phyloP scores from a whole-genome alignment of 2,888 invertebrate genomes.

The Fragum sueziense region DNA sequence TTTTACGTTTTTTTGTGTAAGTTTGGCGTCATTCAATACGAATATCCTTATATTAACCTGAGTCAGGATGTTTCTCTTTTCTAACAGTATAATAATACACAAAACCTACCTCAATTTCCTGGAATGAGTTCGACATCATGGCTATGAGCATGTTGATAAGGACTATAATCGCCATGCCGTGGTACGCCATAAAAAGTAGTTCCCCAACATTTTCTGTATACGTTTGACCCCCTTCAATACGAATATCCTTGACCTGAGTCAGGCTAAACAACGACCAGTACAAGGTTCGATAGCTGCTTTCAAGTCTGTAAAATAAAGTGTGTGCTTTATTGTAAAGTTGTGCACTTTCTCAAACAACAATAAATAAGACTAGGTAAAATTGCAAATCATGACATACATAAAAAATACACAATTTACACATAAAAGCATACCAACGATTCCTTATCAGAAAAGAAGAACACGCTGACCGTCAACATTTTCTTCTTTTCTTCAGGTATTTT shows the following conservation, averaged over 20 bases:
- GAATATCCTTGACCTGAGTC: slow-evolving; percentile 81
- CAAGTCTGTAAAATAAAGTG: slow-evolving; percentile 61
- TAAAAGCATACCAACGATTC: no score
- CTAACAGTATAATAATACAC: no score
- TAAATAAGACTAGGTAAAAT: no score
- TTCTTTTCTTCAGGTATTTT: no score
- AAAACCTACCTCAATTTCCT: slow-evolving; percentile 82
- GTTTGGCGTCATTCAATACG: slow-evolving; percentile 78
- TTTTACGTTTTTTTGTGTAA: slow-evolving; percentile 81
- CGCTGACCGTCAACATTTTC: no score
- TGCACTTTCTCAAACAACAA: no score
- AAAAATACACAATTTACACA: no score
- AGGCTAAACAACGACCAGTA: slow-evolving; percentile 83
- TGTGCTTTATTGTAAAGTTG: no score
- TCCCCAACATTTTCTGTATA: slow-evolving; percentile 83
- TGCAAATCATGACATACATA: no score
- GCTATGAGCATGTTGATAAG: slow-evolving; percentile 84
- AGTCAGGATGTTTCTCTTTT: slow-evolving; percentile 82
- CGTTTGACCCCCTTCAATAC: slow-evolving; percentile 77
- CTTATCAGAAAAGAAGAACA: no score
- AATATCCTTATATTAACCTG: slow-evolving; percentile 81
- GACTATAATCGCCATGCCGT: slow-evolving; percentile 83
- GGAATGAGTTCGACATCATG: slow-evolving; percentile 84
- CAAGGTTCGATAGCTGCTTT: slow-evolving; percentile 78
- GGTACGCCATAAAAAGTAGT: slow-evolving; percentile 82